These are phyloP conservation scores for Hirudinaria manillensis DNA, from an alignment of 2,888 invertebrate genomes.

Conservation along the genomic window DNA sequence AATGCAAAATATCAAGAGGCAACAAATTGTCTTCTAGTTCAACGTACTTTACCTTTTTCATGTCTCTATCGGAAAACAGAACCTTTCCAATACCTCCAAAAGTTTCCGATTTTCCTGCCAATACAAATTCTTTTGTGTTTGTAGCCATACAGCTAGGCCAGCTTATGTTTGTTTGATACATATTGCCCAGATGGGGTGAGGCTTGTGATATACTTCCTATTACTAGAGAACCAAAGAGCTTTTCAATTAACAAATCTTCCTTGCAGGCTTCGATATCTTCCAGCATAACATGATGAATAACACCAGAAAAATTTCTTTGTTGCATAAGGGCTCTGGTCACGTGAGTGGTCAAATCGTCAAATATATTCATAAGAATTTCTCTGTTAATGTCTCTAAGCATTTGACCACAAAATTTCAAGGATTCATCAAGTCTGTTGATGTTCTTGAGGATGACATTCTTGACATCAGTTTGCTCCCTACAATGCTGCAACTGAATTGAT, in stretches of 20 bases:
- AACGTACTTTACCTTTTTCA: background rate
- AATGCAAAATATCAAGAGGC: conserved; percentile 1
- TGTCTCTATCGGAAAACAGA: conserved; percentile 12
- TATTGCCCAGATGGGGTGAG: background rate
- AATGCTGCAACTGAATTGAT: background rate
- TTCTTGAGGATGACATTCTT: background rate
- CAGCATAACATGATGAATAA: conserved; percentile 17
- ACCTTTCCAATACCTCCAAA: conserved; percentile 9
- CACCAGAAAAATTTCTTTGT: background rate
- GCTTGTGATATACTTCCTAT: background rate
- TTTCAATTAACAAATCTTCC: conserved; percentile 5
- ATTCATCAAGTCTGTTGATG: conserved; percentile 9
- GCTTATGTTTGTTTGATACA: conserved; percentile 1
- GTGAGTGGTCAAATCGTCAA: conserved; percentile 3
- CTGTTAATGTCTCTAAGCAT: background rate
- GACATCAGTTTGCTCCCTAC: background rate
- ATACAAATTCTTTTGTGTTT: background rate
- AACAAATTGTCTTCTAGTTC: background rate
- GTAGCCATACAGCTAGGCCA: conserved; percentile 19
- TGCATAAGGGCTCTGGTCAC: background rate
- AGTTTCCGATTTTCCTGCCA: conserved; percentile 11
- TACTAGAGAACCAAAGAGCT: conserved; percentile 11
- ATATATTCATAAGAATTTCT: conserved; percentile 4
- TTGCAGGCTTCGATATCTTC: background rate
- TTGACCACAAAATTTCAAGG: background rate